Evolutionary conservation across 2,888 invertebrate genomes (phyloP), one percentile per base, ranked within the genome.

Genomic region (Tethea ocularis): DNA sequence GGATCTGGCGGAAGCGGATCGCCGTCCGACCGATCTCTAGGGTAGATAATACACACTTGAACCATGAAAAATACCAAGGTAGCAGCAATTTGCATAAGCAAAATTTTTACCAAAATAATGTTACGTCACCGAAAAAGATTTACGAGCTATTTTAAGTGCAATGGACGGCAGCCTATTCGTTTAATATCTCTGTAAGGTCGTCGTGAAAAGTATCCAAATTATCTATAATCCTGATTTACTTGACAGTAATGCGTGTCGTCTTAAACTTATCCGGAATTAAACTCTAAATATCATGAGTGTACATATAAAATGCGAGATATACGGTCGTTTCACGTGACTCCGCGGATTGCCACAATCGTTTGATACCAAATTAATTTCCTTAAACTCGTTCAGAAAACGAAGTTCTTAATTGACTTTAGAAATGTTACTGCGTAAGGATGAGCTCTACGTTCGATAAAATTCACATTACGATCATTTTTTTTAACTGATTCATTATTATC

Each of bases 161-260:
- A 33, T 22, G 22, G 22, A 54, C 46, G 46, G 7, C 36, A n/a
- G n/a, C 7, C 46, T 33, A 33, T 33, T 46, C 46, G 20, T 10
- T 46, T 77, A 75, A 72, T 66, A 59, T 67, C 70, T 66, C 69
- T 65, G 74, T 74, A 75, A 77, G 71, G 72, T 64, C 29, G 29
- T 33, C 13, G 33, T 65, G 74, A 75, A 75, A 77, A 72, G 72
- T 64, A 64, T 75, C 59, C 17, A 69, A 78, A 75, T 69, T 71
- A 72, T 68, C 70, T 64, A 78, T 83, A 83, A 84, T 82, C 70
- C 77, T 77, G 75, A 82, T 77, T 81, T 78, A 85, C 77, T 70
- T 70, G 80, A 82, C 86, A 81, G 82, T 68, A 80, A 79, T 81
- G 68, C 67, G 72, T 69, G 71, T 68, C 75, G 71, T 74, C 73